Evolutionary conservation across 2,113 vertebrate genomes (phyloP).

Genomic region (Tringa solitaria): DNA sequence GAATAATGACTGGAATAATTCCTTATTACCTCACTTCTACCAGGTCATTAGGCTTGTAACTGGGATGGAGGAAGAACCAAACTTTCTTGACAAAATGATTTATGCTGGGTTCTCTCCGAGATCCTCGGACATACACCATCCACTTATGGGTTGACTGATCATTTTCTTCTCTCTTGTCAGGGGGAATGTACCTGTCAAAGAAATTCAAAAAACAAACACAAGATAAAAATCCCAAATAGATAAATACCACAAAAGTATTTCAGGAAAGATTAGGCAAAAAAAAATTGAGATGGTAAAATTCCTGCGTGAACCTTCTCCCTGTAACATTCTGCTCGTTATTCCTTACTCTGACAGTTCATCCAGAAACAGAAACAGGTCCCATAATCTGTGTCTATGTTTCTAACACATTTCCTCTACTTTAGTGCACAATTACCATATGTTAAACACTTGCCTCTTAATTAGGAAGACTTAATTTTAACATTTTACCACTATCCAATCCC

Average conservation of each 20-base stretch:
- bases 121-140: slow-evolving; percentile 98
- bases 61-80: slow-evolving; percentile 98
- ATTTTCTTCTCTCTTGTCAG: slow-evolving; percentile 97
- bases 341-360: background rate
- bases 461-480: background rate
- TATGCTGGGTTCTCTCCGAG: slow-evolving; percentile 93
- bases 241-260: background rate
- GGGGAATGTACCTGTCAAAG: slow-evolving; percentile 90
- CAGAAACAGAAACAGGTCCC: background rate
- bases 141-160: slow-evolving; percentile 99
- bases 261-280: background rate
- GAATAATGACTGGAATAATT: background rate
- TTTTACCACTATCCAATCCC: background rate
- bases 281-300: background rate
- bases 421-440: background rate
- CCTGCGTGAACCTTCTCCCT: background rate
- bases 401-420: background rate
- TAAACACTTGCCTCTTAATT: background rate
- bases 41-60: slow-evolving; percentile 98
- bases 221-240: background rate
- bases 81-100: slow-evolving; percentile 99
- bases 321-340: background rate
- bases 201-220: background rate
- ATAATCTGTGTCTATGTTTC: background rate
- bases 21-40: slow-evolving; percentile 92